phyloP scores from a whole-genome alignment of 2,888 invertebrate genomes.

The Drosophila picticornis region DNA sequence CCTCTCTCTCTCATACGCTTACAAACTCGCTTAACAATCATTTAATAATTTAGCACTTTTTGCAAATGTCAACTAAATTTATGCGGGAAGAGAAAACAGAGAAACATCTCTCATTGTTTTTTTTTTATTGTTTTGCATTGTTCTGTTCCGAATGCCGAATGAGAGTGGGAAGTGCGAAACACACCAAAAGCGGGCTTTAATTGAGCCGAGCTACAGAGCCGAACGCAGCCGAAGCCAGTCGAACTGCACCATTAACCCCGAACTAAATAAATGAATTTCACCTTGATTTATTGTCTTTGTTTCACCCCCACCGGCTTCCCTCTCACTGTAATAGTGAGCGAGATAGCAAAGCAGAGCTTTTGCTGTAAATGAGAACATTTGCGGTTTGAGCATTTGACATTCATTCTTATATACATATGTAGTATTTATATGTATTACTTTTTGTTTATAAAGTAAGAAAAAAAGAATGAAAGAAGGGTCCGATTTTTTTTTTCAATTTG shows the following conservation, averaged over 20 bases:
- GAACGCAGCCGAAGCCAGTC: slow-evolving; percentile 18
- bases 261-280: slow-evolving; percentile 76
- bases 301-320: slow-evolving; percentile 22
- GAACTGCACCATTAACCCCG: slow-evolving; percentile 68
- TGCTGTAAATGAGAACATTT: slow-evolving; percentile 52
- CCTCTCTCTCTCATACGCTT: slow-evolving; percentile 1
- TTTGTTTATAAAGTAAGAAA: slow-evolving; percentile 15
- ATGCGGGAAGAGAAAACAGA: slow-evolving; percentile 44
- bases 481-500: slow-evolving; percentile 36
- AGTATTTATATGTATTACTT: slow-evolving; percentile 19
- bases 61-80: slow-evolving; percentile 67
- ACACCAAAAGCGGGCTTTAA: slow-evolving; percentile 26
- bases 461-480: slow-evolving; percentile 44
- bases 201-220: slow-evolving; percentile 24
- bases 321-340: slow-evolving; percentile 26
- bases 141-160: slow-evolving; percentile 12
- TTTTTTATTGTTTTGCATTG: slow-evolving; percentile 43
- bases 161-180: slow-evolving; percentile 3
- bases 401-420: not conserved
- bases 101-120: slow-evolving; percentile 38
- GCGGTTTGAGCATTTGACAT: slow-evolving; percentile 45
- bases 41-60: slow-evolving; percentile 77
- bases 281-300: slow-evolving; percentile 72
- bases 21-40: slow-evolving; percentile 64
- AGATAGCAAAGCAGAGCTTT: slow-evolving; percentile 3